Base-by-base conservation (phyloP, 2,888 invertebrate genomes). In the Endotricha flammealis region DNA sequence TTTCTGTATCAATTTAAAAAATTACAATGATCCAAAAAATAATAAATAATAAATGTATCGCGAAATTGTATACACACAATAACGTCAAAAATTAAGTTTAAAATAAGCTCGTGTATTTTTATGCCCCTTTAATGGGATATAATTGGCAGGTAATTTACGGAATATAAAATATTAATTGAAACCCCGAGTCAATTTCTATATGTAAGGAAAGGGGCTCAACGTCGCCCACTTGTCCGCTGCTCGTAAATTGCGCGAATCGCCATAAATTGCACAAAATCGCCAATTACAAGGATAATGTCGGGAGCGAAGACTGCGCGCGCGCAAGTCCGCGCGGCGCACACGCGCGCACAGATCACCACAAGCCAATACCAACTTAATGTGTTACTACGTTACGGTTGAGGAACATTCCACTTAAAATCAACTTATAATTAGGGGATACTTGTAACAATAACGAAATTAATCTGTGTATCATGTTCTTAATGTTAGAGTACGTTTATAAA, bases 211-310 rank as follows among this genome's bases (percentile, higher is more conserved):
- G 66, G 58, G 57, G 53, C 52, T 36, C 48, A 44, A 41, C 65
- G 71, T 81, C 74, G 74, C 66, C 74, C 76, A 75, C 78, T 75
- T 82, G 82, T 81, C 80, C 74, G 78, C 77, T 78, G 80, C 63
- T 78, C 82, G 76, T 83, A 83, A 85, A 83, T 82, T 82, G 77
- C 71, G 56, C 49, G 71, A 70, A 77, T 79, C 74, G 77, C 77
- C 75, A 82, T 85, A 83, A 83, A 83, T 83, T 83, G 78, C 73
- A 71, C 74, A 71, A 82, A 82, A 81, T 83, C 80, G 59, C 75
- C 77, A 80, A 81, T 83, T 81, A 82, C 73, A 74, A 71, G 70
- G 70, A 73, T 74, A 76, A 75, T 78, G 75, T 74, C 66, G 60
- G 71, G 69, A 68, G 69, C 62, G 59, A 55, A 54, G 50, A 52